Percentiles rank a stretch among this genome's conserved stretches.
These are phyloP conservation scores for Ceratoteleas bidentatus DNA, from an alignment of 1,140 invertebrate genomes.

Conservation along the genomic window DNA sequence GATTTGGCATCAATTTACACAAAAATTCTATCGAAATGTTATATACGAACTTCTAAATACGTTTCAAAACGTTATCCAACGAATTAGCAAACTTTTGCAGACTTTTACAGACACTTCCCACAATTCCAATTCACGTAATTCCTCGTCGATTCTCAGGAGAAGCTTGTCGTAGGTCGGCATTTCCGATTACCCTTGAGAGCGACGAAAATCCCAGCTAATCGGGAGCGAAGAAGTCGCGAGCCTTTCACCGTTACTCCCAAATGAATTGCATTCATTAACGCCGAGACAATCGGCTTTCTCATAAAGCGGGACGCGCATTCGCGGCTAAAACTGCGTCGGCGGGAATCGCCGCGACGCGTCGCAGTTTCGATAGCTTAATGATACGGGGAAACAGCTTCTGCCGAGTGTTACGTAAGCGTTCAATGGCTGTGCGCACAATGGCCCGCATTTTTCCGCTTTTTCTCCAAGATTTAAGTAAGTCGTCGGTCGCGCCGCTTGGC, in stretches of 20 bases:
- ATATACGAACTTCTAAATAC: no score
- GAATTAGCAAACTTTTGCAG: no score
- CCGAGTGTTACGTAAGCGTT: no score
- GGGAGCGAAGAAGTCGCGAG: conserved; percentile 43
- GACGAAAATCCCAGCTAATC: conserved; percentile 9
- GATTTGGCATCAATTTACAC: no score
- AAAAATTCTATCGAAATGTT: no score
- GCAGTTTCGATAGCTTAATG: conserved; percentile 12
- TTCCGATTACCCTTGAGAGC: conserved; percentile 20
- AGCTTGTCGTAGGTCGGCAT: conserved; percentile 10
- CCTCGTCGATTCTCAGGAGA: no score
- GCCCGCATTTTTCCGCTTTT: background rate
- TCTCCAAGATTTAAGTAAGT: background rate
- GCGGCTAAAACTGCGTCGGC: conserved; percentile 19
- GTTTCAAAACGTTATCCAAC: no score
- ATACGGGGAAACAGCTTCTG: background rate
- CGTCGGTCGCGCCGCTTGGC: background rate
- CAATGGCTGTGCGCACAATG: no score
- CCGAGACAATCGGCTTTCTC: conserved; percentile 47
- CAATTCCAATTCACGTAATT: no score
- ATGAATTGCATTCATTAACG: conserved; percentile 55
- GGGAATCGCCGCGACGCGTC: background rate
- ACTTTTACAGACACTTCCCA: no score
- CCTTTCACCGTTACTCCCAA: conserved; percentile 53
- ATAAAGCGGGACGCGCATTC: conserved; percentile 34